These are phyloP conservation scores for Oryzias dopingdopingensis DNA, from an alignment of 2,797 vertebrate species.

Conservation along the genomic window DNA sequence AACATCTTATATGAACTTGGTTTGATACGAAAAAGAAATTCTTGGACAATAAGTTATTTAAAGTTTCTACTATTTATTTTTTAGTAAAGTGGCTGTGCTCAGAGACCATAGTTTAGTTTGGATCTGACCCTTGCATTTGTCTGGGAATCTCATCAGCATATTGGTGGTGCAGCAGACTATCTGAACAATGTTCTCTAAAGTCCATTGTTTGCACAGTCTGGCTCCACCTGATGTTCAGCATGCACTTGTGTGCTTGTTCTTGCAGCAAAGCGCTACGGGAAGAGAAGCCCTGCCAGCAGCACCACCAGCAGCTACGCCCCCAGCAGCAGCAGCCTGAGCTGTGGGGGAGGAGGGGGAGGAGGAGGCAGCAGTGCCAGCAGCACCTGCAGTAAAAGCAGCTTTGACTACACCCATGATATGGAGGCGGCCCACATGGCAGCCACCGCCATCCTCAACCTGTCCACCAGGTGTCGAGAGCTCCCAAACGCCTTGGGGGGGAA, in stretches of 20 bases:
- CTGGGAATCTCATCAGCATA: no score
- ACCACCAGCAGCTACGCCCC: conserved; percentile 97
- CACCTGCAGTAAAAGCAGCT: conserved; percentile 99
- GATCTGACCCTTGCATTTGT: not conserved
- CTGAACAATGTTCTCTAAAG: not conserved
- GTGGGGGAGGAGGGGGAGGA: conserved; percentile 64
- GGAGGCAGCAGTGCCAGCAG: conserved; percentile 94
- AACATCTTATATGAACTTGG: no score
- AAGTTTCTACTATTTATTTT: no score
- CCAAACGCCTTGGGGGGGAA: conserved; percentile 92
- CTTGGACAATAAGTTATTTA: no score
- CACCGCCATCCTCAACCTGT: conserved; percentile 97
- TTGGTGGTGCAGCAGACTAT: conserved; percentile 1
- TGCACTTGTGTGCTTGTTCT: conserved; percentile 2
- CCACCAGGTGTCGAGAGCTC: conserved; percentile 96
- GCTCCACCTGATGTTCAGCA: conserved; percentile 16
- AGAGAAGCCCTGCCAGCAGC: conserved; percentile 95
- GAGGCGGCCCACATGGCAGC: conserved; percentile 98
- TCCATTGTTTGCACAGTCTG: conserved; percentile 33
- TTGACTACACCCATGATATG: conserved; percentile 98
- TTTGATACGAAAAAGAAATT: no score
- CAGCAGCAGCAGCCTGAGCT: conserved; percentile 91
- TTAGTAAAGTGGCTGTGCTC: no score
- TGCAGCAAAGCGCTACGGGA: conserved; percentile 93
- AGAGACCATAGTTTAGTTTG: no score